Evolutionary conservation across 92 coral and sea anemone genomes (phyloP), one percentile per base, ranked within the genome.

Genomic region (Muricea muricata): DNA sequence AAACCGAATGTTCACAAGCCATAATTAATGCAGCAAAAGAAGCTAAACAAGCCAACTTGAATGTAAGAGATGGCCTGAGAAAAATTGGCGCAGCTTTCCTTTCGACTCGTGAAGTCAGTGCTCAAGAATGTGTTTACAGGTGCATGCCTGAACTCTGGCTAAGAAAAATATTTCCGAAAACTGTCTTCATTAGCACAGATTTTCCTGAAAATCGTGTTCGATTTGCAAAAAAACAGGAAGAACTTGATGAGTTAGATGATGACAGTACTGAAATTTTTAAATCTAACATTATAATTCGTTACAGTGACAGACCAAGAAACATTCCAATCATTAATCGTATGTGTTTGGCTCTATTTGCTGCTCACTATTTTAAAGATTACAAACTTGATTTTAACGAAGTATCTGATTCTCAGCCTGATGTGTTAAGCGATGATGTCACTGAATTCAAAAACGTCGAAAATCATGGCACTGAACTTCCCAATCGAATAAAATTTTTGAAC

Each of bases 61-160:
- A n/a, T n/a, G n/a, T n/a, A n/a, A n/a, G n/a, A n/a, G n/a, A n/a
- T n/a, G n/a, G n/a, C n/a, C n/a, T n/a, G n/a, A n/a, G n/a, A n/a
- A 89, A 85, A 77, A 80, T 85, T 32, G 92, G 92, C 24, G 90
- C 93, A 35, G 90, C 93, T 24, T 90, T 90, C 69, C 82, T 90
- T 1, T 90, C 90, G 25, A 68, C 82, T 76, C 76, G 93, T 75
- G 90, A 90, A n/a, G n/a, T n/a, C n/a, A n/a, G n/a, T n/a, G n/a
- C n/a, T n/a, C n/a, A n/a, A n/a, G n/a, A n/a, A n/a, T n/a, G n/a
- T n/a, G n/a, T n/a, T n/a, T n/a, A n/a, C n/a, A n/a, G n/a, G n/a
- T n/a, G n/a, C n/a, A n/a, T n/a, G n/a, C n/a, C n/a, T n/a, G n/a
- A n/a, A n/a, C n/a, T n/a, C n/a, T n/a, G n/a, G n/a, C n/a, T n/a